These are phyloP conservation scores for Esox niger DNA, from an alignment of 2,113 vertebrate species.

Conservation along the genomic window DNA sequence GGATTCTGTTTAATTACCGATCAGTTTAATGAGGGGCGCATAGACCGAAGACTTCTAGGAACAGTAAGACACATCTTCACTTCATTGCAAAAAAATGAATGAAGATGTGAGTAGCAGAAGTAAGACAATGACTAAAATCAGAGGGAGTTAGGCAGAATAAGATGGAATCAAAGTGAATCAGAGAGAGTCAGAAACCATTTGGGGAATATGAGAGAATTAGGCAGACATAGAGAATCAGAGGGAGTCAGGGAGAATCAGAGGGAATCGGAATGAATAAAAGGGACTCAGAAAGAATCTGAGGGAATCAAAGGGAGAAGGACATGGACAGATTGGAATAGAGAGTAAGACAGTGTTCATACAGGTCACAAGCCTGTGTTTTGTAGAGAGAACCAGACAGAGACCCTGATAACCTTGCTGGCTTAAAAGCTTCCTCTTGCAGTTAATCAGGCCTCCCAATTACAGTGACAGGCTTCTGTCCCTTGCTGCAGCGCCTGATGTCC, in stretches of 20 bases:
- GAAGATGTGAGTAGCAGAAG: no score
- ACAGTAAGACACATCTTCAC: no score
- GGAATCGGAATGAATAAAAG: slow-evolving; percentile 17
- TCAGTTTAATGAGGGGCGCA: no score
- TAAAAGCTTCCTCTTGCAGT: slow-evolving; percentile 73
- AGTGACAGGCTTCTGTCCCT: slow-evolving; percentile 59
- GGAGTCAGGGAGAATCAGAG: slow-evolving; percentile 23
- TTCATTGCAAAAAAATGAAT: no score
- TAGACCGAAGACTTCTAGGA: no score
- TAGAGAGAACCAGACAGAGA: slow-evolving; percentile 64
- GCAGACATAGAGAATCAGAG: no score
- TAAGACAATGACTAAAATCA: no score
- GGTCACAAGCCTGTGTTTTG: slow-evolving; percentile 40
- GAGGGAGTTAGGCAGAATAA: no score
- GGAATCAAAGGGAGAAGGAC: not conserved
- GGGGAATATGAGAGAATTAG: no score
- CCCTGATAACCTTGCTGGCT: slow-evolving; percentile 76
- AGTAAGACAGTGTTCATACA: slow-evolving; percentile 38
- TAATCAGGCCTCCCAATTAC: slow-evolving; percentile 77
- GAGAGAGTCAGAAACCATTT: no score
- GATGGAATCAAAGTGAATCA: no score
- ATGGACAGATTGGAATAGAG: slow-evolving; percentile 8
- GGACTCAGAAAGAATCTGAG: not conserved
- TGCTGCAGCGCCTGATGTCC: slow-evolving; percentile 65
- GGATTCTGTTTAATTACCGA: no score